Evolutionary conservation across 1,140 invertebrate genomes (phyloP).

Genomic region (Ceratosolen solmsi): DNA sequence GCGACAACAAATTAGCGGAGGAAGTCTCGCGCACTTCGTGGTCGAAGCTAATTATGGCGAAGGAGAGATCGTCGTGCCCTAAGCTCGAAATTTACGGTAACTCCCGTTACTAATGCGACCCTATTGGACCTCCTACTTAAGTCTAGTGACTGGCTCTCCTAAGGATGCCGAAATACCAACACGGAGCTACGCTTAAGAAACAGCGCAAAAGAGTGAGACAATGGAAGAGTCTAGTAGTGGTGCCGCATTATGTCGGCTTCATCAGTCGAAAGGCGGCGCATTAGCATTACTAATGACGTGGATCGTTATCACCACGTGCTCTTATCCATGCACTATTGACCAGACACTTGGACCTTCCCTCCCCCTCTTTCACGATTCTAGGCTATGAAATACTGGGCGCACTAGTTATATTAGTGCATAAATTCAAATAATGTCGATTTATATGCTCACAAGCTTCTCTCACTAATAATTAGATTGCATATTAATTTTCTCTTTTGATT

Average conservation of each 20-base stretch:
- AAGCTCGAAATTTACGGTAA: conserved; percentile 44
- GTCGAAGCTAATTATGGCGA: conserved; percentile 49
- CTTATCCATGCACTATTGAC: neutral
- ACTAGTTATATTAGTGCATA: conserved; percentile 12
- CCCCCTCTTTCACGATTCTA: conserved; percentile 15
- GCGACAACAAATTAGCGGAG: conserved; percentile 42
- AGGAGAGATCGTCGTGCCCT: conserved; percentile 4
- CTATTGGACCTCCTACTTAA: no score
- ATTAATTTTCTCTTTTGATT: neutral
- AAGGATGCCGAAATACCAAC: neutral
- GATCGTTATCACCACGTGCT: conserved; percentile 66
- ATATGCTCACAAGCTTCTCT: neutral
- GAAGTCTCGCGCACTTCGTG: neutral
- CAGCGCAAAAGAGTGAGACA: neutral
- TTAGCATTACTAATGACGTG: conserved; percentile 69
- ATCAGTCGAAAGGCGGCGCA: conserved; percentile 66
- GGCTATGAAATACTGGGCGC: neutral
- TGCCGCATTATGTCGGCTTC: conserved; percentile 53
- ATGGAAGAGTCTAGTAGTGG: neutral
- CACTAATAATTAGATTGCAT: neutral
- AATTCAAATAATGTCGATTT: conserved; percentile 37
- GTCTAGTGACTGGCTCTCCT: no score
- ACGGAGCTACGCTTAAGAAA: conserved; percentile 18
- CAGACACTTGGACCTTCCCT: neutral
- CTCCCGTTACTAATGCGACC: neutral